Evolutionary conservation across 2,113 vertebrate species (phyloP), one percentile per base, ranked within the genome.

Genomic region (Alosa alosa): DNA sequence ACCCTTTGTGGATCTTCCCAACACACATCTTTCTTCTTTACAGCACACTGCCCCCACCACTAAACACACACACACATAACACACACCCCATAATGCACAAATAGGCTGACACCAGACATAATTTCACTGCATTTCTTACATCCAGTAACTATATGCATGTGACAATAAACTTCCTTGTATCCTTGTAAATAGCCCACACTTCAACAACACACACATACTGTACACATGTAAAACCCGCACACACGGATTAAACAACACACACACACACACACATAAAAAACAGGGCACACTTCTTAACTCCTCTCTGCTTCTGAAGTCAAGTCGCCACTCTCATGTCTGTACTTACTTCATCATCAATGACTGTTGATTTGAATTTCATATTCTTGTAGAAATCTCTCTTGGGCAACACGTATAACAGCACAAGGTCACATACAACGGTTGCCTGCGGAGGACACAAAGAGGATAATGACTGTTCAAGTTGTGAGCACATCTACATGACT

Each of bases 341-440:
- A 86, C 88, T 89, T 88, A 95, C 95, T 94, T 93, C 86, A 3
- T 41, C 85, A 1, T 92, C 89, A 1, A 44, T 84, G 36, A 96
- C 93, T 0, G 96, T 96, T 0, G 96, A 93, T 93, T 99, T 99
- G 93, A 97, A 99, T 90, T 99, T 99, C 96, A 98, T 97, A 90
- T 97, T 97, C 91, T 99, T 98, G 92, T 99, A 99, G 90, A 96
- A 97, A 88, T 97, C 92, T 82, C 97, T 95, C 93, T 96, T 97
- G 15, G 97, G 96, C 36, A 99, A 93, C 81, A 99, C 93, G 88
- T 99, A 93, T 8, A 99, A 95, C 83, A 99, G 92, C 41, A 99
- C 91, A 89, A 99, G 84, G 91, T 99, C 98, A n/a, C 98, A 99
- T 18, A 99, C 96, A 0, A 99, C 95, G 0, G 98, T 99, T 45